Base-by-base conservation (phyloP, 2,113 vertebrate species). In the Cichladusa arquata region DNA sequence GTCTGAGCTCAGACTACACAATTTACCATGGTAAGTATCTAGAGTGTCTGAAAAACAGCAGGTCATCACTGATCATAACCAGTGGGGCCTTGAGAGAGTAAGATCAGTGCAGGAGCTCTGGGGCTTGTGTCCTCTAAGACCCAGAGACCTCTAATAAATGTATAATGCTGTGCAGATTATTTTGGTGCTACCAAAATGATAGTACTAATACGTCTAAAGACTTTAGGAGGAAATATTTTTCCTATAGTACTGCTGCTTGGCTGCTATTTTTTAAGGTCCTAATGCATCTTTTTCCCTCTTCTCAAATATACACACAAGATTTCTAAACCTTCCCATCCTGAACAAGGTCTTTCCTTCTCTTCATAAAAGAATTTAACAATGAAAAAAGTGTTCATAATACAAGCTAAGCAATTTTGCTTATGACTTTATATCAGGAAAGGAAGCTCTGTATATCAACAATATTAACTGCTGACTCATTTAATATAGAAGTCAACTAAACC, bases 401-500 rank as follows among this genome's bases (percentile, higher is more conserved):
- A 60, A 84, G 25, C n/a, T n/a, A 53, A 71, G 70, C 2, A 83
- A 40, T 71, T 94, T 92, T 86, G n/a, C 18, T 89, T 3, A 28
- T 85, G 57, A 62, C 14, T 61, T 76, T 42, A 19, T 36, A 25
- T 65, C 31, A 42, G 44, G 66, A 33, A 56, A 58, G 14, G 7
- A 84, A 45, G 11, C 24, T 78, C 23, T 8, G 5, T 40, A 31
- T 31, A 62, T 31, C 17, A 79, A 71, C n/a, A 89, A 22, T 73
- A 94, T 80, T 84, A 93, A 78, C 54, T 71, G 9, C 74, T 86
- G 45, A 67, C 60, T 93, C 6, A 50, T 71, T 92, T 82, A 28
- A 28, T 70, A 9, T 60, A 74, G 29, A 88, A 76, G 31, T 66
- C 61, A 82, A 36, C 19, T 31, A 71, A 93, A 56, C 7, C 29